phyloP scores from a whole-genome alignment of 64 coral and sea anemone species.

The Porites lutea region DNA sequence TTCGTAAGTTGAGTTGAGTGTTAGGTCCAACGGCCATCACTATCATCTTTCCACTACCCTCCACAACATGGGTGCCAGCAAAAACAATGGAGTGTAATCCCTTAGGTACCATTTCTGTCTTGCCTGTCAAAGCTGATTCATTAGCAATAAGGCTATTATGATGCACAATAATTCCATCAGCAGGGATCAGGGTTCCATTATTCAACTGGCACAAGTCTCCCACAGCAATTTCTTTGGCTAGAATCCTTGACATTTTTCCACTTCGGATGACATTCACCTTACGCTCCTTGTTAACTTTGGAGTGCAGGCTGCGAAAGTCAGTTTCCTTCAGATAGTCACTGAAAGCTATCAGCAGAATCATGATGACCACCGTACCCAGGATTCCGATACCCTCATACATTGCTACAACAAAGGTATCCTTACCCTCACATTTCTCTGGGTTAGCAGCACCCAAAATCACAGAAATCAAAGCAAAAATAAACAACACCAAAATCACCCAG shows the following conservation, averaged over 20 bases:
- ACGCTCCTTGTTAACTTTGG: slow-evolving; percentile 60
- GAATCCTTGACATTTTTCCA: slow-evolving; percentile 49
- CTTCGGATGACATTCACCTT: slow-evolving; percentile 69
- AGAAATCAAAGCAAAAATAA: slow-evolving; percentile 75
- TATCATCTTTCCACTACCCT: slow-evolving; percentile 85
- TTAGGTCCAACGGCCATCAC: slow-evolving; percentile 71
- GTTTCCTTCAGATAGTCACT: slow-evolving; percentile 83
- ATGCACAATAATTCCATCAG: slow-evolving; percentile 87
- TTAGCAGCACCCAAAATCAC: slow-evolving; percentile 79
- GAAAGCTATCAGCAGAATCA: slow-evolving; percentile 82
- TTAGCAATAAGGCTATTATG: slow-evolving; percentile 80
- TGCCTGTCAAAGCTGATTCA: slow-evolving; percentile 67
- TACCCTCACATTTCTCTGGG: slow-evolving; percentile 78
- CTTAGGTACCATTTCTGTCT: slow-evolving; percentile 48
- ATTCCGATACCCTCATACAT: slow-evolving; percentile 92
- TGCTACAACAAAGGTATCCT: slow-evolving; percentile 41
- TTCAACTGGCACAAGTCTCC: slow-evolving; percentile 81
- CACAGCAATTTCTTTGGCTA: slow-evolving; percentile 61
- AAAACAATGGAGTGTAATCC: slow-evolving; percentile 60
- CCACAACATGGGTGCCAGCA: slow-evolving; percentile 84
- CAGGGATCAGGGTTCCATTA: slow-evolving; percentile 78
- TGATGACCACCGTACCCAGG: slow-evolving; percentile 67
- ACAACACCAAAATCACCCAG: slow-evolving; percentile 80
- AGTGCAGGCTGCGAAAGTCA: slow-evolving; percentile 72
- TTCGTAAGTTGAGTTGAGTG: slow-evolving; percentile 37